Base-by-base conservation (phyloP, 2,797 vertebrate species). In the Rachycentron canadum region DNA sequence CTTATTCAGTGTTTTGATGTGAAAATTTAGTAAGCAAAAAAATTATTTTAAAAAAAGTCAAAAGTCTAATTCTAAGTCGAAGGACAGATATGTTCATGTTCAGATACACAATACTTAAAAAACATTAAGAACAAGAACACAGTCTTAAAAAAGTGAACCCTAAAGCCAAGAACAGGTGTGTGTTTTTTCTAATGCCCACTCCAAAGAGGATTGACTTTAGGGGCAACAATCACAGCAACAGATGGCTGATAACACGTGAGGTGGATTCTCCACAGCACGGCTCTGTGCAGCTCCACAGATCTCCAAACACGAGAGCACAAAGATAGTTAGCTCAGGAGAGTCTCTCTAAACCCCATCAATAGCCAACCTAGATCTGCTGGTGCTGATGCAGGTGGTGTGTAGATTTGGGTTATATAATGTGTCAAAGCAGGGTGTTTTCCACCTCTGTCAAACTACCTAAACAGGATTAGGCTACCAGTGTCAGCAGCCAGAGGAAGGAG, bases 181-280 rank as follows among this genome's bases (percentile, higher is more conserved):
- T 45, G 60, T 12, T 5, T 60, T 36, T 65, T 47, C 34, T 36
- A 58, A 60, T 7, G 23, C 73, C 19, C 5, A 10, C 36, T 5
- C 69, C 10, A 80, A 86, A 82, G 87, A 76, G 81, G 82, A 87
- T 85, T 85, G 79, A 69, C 78, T 63, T 45, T 0, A 43, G 34
- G 26, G 50, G 59, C 58, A 71, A 43, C 12, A 30, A 50, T 65
- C 60, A 58, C 62, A 53, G 73, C 55, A 50, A 69, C 88, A 89
- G 89, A 88, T 88, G 87, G 86, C 19, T 43, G 12, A 59, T 45
- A 50, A 60, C 25, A 40, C 13, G 73, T 21, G 0, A 21, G 34
- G 57, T 36, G 43, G 41, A 23, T 3, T 63, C 64, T 45, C 38
- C 11, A 2, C 56, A 10, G 32, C 34, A 17, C 62, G 2, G 68